A percentile compares a stretch with the other conserved stretches of the same genome.
Evolutionary conservation across 2,888 invertebrate species (phyloP).

Genomic region (Teinopalpus imperialis): DNA sequence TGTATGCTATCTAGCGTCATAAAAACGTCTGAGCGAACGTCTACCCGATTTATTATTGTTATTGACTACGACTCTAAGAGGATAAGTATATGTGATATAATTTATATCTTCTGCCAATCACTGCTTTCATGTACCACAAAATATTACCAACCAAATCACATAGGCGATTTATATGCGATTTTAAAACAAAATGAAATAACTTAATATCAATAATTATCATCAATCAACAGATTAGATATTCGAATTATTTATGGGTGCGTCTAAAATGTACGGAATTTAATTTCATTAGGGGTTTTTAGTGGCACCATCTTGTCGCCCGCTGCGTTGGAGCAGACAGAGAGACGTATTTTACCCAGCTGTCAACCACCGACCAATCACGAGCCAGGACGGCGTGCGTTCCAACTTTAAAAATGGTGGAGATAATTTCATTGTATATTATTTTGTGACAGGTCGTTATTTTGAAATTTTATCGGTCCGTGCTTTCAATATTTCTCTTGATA

Average conservation of each 20-base stretch:
- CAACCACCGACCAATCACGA: conserved; percentile 66
- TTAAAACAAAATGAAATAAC: conserved; percentile 30
- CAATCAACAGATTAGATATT: conserved; percentile 80
- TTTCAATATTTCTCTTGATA: conserved; percentile 65
- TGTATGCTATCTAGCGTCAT: conserved; percentile 60
- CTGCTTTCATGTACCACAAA: conserved; percentile 25
- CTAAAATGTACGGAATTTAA: conserved; percentile 80
- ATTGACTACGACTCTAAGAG: conserved; percentile 35
- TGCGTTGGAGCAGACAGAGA: conserved; percentile 61
- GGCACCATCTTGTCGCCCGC: conserved; percentile 78
- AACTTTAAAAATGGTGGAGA: conserved; percentile 79
- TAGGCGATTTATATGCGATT: too few relatives aligned
- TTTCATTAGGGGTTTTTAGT: conserved; percentile 79
- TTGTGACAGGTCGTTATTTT: conserved; percentile 82
- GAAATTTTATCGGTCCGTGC: conserved; percentile 68
- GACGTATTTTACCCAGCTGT: conserved; percentile 78
- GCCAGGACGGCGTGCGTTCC: conserved; percentile 56
- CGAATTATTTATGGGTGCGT: conserved; percentile 77
- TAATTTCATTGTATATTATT: conserved; percentile 81
- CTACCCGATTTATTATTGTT: conserved; percentile 57
- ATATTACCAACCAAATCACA: too few relatives aligned
- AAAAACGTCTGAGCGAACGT: conserved; percentile 61
- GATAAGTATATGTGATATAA: conserved; percentile 4
- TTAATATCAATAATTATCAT: conserved; percentile 53
- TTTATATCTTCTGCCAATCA: conserved; percentile 26